Evolutionary conservation across 2,113 vertebrate species (phyloP).

Genomic region (Nibea albiflora): DNA sequence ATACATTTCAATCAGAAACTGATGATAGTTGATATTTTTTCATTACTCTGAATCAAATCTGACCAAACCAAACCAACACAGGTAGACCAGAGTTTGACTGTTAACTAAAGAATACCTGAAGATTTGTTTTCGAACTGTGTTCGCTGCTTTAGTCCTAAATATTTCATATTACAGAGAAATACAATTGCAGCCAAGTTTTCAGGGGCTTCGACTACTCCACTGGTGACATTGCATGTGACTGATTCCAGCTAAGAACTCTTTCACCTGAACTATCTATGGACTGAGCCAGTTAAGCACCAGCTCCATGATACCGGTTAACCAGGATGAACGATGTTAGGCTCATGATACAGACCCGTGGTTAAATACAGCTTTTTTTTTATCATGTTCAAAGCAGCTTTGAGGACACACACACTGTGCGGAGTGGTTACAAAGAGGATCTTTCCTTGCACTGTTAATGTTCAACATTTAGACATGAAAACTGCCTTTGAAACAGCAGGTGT

Average conservation of each 20-base stretch:
- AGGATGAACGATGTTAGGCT: background rate
- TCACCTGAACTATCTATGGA: no score
- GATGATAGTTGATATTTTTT: background rate
- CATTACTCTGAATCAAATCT: background rate
- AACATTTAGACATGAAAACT: background rate
- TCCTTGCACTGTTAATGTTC: conserved; percentile 39
- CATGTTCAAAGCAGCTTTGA: conserved; percentile 8
- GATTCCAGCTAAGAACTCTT: no score
- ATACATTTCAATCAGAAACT: background rate
- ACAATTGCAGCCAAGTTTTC: background rate
- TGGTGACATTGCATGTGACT: no score
- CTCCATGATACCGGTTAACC: background rate
- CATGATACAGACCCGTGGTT: background rate
- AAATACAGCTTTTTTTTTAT: background rate
- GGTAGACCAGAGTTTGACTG: background rate
- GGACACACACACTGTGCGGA: background rate
- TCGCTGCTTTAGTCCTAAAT: background rate
- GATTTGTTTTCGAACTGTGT: background rate
- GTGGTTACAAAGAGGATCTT: background rate
- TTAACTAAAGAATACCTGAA: background rate
- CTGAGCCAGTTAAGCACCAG: background rate
- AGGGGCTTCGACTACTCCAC: no score
- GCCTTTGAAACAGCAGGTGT: conserved; percentile 42
- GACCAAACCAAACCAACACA: background rate
- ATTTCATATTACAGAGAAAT: background rate